Base-by-base conservation (phyloP, 2,113 vertebrate species). In the Calyptommatus sinebrachiatus region DNA sequence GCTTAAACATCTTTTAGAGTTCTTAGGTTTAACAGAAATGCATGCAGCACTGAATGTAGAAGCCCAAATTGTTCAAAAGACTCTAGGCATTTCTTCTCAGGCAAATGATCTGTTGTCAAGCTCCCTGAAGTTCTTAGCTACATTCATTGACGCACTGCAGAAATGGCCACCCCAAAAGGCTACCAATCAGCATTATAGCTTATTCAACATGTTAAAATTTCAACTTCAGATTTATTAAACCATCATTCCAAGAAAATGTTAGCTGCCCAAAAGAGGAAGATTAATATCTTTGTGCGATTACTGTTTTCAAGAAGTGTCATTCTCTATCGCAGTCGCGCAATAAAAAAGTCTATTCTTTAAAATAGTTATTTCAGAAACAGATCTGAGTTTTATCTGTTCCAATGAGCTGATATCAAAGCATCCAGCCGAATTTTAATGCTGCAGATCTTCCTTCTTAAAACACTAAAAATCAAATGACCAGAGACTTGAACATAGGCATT, bases 201-300 rank as follows among this genome's bases (percentile, higher is more conserved):
- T 87, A 85, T 88, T 85, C 86, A 89, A 89, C 53, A 72, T 1
- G 26, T 84, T 67, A 85, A 80, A 81, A 81, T 74, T 80, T 89
- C 86, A 82, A 68, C n/a, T 83, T 83, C 72, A 84, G 79, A 83
- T 88, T 86, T 89, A 90, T 85, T 86, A 83, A 88, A 85, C 71
- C 73, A 61, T 85, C 86, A 88, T 78, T 76, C 84, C 84, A 66
- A n/a, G 79, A 91, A 61, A 82, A 78, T 77, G 76, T 71, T 83
- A 84, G 74, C 21, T 73, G 78, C 61, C 65, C 73, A 85, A 84
- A 7, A 22, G 62, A 88, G n/a, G 61, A 74, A 90, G 75, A 90
- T 76, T n/a, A 88, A 90, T 82, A 71, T 60, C 71, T 73, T 66
- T 26, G 48, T 80, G 76, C 3, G 60, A 70, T 29, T 73, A 45